A percentile compares a stretch with the other conserved stretches of the same genome.
phyloP scores from a whole-genome alignment of 2,888 invertebrate genomes.

The Ypsolopha sequella region DNA sequence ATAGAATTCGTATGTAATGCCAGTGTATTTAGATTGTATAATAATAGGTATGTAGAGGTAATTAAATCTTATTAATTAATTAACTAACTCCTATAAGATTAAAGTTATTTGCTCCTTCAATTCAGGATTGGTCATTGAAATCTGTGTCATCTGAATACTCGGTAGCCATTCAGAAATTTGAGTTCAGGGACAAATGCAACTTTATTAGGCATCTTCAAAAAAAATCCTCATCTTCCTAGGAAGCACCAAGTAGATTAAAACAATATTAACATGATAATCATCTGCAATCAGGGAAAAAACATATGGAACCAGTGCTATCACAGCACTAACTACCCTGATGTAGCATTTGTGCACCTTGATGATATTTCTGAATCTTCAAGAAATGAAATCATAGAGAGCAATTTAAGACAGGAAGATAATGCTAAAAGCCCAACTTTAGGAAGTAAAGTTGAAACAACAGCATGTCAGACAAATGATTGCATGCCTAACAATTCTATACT shows the following conservation, averaged over 20 bases:
- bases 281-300: conserved; percentile 46
- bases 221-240: conserved; percentile 29
- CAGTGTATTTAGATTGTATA: background rate
- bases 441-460: no score
- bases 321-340: conserved; percentile 46
- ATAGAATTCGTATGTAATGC: background rate
- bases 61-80: conserved; percentile 4
- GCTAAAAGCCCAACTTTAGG: no score
- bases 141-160: conserved; percentile 35
- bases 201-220: conserved; percentile 21
- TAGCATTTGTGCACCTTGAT: conserved; percentile 49
- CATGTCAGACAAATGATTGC: no score
- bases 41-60: conserved; percentile 8
- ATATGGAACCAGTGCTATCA: conserved; percentile 60
- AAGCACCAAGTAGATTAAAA: conserved; percentile 4
- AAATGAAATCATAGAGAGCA: conserved; percentile 4
- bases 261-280: conserved; percentile 13
- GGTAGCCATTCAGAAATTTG: conserved; percentile 42
- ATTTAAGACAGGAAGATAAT: no score
- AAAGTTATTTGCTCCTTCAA: conserved; percentile 10
- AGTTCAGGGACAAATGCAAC: conserved; percentile 44
- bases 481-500: no score
- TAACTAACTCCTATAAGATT: conserved; percentile 3
- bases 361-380: conserved; percentile 21
- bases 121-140: conserved; percentile 36